A percentile compares a stretch with the other conserved stretches of the same genome.
Evolutionary conservation across 1,140 invertebrate species (phyloP).

Genomic region (Drosophila punjabiensis): DNA sequence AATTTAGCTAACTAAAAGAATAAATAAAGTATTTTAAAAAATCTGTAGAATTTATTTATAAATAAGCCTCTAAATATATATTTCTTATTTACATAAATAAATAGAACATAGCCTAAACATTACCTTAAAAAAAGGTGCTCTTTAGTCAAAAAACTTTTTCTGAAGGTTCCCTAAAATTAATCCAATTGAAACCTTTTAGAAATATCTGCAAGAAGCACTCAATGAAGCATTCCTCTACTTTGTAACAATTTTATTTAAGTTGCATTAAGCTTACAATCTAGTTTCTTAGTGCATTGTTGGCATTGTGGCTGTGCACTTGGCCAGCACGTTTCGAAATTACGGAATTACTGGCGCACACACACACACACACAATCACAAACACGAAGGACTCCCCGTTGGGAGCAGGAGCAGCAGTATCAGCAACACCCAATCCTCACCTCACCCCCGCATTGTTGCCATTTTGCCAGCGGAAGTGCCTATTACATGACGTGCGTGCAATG

Average conservation of each 20-base stretch:
- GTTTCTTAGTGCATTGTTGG: conserved; percentile 11
- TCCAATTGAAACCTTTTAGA: neutral
- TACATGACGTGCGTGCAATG: conserved; percentile 67
- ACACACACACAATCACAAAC: conserved; percentile 13
- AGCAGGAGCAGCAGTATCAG: neutral
- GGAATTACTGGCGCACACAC: conserved; percentile 63
- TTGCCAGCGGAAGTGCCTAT: conserved; percentile 71
- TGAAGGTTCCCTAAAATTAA: neutral
- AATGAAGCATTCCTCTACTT: neutral
- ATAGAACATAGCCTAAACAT: neutral
- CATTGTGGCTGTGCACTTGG: conserved; percentile 40
- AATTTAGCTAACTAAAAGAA: neutral
- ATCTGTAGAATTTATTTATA: neutral
- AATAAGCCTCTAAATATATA: neutral
- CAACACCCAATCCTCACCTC: neutral
- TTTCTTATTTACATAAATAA: neutral
- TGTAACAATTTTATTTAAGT: neutral
- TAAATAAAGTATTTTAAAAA: neutral
- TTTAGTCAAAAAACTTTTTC: neutral
- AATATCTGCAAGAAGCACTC: neutral
- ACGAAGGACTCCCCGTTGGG: neutral
- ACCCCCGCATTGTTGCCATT: conserved; percentile 60
- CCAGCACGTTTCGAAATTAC: conserved; percentile 66
- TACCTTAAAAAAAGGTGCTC: neutral
- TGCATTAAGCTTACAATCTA: neutral